Conservation (phyloP, 2,888 invertebrate genomes). For the Eristalis intricaria region DNA sequence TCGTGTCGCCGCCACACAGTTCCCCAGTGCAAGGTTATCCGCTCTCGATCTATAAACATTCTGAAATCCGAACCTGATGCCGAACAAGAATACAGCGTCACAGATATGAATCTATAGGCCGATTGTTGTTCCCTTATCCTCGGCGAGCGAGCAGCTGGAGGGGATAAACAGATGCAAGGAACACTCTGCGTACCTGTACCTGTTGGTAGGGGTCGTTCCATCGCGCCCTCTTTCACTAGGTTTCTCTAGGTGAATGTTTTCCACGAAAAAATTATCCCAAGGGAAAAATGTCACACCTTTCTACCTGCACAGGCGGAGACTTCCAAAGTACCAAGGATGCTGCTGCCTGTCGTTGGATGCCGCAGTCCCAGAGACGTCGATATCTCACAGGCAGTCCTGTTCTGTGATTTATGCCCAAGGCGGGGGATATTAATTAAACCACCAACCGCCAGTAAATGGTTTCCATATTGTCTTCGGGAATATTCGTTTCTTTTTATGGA, state of each 20-base stretch:
- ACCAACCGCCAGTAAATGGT: conserved; percentile 50
- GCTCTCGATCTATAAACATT: conserved; percentile 63
- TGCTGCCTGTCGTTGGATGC: background rate
- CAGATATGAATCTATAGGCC: conserved; percentile 65
- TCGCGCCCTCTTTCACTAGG: background rate
- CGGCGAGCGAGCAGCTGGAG: conserved; percentile 52
- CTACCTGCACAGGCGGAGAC: conserved; percentile 23
- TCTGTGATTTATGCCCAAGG: conserved; percentile 65
- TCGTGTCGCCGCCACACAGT: conserved; percentile 48
- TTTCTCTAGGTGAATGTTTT: conserved; percentile 45
- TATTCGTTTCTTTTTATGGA: conserved; percentile 22
- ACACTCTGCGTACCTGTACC: conserved; percentile 46
- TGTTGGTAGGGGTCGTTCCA: conserved; percentile 6
- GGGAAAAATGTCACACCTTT: conserved; percentile 63
- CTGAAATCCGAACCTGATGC: conserved; percentile 63
- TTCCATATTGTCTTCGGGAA: conserved; percentile 29
- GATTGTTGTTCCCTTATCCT: conserved; percentile 48
- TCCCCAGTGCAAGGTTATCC: conserved; percentile 49
- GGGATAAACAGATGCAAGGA: conserved; percentile 39
- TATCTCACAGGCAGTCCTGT: conserved; percentile 25
- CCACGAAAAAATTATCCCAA: conserved; percentile 42
- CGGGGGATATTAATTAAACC: conserved; percentile 69
- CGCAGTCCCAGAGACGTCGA: conserved; percentile 11
- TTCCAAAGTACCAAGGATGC: conserved; percentile 54
- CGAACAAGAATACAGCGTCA: conserved; percentile 68